These are phyloP conservation scores for Acrossocheilus fasciatus DNA, from an alignment of 2,797 vertebrate genomes.

Conservation along the genomic window DNA sequence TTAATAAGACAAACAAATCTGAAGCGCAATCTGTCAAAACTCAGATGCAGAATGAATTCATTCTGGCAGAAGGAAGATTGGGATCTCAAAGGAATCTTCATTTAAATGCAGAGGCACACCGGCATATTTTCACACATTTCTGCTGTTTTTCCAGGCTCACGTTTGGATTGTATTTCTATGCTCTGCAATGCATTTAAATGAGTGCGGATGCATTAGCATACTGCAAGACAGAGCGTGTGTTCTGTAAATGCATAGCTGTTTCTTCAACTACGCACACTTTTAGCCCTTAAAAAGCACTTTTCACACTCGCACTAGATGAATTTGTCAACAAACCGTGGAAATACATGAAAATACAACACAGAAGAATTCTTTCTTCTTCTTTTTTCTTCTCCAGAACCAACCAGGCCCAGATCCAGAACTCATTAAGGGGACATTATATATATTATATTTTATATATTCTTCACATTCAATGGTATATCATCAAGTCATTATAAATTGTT, in stretches of 20 bases:
- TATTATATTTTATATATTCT: too few species aligned
- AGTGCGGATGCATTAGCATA: slow-evolving; percentile 63
- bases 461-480: neutral
- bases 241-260: neutral
- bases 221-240: neutral
- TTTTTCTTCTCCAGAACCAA: neutral
- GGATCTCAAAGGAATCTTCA: slow-evolving; percentile 65
- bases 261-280: neutral
- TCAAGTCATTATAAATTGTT: neutral
- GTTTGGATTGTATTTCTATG: slow-evolving; percentile 47
- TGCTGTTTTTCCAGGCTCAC: slow-evolving; percentile 69
- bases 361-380: neutral
- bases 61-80: slow-evolving; percentile 59
- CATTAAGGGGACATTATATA: neutral
- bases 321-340: neutral
- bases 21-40: slow-evolving; percentile 56
- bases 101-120: slow-evolving; percentile 68
- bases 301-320: neutral
- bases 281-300: neutral
- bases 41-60: slow-evolving; percentile 62
- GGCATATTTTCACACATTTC: slow-evolving; percentile 66
- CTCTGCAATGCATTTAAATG: slow-evolving; percentile 59
- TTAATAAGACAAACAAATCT: slow-evolving; percentile 46
- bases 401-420: neutral
- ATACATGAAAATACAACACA: too few species aligned